These are phyloP conservation scores for Spinibarbus caldwelli DNA, from an alignment of 2,797 vertebrate genomes.

Conservation along the genomic window DNA sequence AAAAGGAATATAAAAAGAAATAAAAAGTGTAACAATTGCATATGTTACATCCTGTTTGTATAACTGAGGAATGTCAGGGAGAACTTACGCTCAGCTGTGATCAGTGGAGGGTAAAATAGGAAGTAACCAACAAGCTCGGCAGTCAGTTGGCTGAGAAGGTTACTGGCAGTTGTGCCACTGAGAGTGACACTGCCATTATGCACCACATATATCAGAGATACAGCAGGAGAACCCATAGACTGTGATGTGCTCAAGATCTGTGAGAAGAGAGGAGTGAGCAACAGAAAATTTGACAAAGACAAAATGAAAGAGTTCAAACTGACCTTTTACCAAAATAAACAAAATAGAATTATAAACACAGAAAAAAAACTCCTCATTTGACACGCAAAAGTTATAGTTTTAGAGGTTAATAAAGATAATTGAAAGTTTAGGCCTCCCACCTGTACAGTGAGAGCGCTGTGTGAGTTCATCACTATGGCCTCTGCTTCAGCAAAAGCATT, in stretches of 20 bases:
- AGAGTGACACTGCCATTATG: slow-evolving; percentile 86
- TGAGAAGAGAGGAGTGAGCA: slow-evolving; percentile 45
- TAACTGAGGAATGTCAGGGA: slow-evolving; percentile 53
- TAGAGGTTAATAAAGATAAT: background rate
- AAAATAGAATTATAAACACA: background rate
- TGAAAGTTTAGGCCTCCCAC: slow-evolving; percentile 69
- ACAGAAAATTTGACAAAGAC: slow-evolving; percentile 30
- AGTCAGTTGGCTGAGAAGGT: slow-evolving; percentile 92
- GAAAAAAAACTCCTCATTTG: background rate
- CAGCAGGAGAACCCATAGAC: slow-evolving; percentile 81
- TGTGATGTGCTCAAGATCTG: slow-evolving; percentile 91
- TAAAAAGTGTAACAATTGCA: background rate
- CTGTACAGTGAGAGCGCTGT: slow-evolving; percentile 88
- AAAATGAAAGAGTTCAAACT: no score
- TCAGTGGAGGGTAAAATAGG: slow-evolving; percentile 94
- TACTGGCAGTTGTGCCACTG: slow-evolving; percentile 91
- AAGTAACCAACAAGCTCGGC: slow-evolving; percentile 98
- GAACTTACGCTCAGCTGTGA: slow-evolving; percentile 93
- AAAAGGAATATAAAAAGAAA: background rate
- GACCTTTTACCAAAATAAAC: background rate
- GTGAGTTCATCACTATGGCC: slow-evolving; percentile 83
- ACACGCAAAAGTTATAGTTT: no score
- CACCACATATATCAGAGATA: slow-evolving; percentile 92
- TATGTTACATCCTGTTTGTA: background rate
- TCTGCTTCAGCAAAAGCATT: slow-evolving; percentile 93